These are phyloP conservation scores for Chloromyia formosa DNA, from an alignment of 2,888 invertebrate genomes.

Conservation along the genomic window DNA sequence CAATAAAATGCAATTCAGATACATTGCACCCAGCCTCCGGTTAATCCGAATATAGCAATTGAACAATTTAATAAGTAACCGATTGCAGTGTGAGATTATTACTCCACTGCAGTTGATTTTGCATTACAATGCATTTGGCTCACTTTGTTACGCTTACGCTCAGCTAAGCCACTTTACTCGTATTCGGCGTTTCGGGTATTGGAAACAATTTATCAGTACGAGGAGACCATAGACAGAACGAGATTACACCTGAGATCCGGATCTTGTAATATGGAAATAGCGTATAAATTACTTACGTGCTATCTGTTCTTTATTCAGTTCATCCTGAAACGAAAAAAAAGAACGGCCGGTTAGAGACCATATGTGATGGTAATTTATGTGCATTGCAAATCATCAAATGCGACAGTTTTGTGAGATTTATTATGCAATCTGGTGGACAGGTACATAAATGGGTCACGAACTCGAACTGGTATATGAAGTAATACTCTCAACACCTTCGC, in stretches of 20 bases:
- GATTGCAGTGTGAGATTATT: constrained; percentile 9
- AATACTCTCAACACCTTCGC: too few species aligned
- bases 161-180: too few species aligned
- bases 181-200: background rate
- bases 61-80: constrained; percentile 28
- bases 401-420: background rate
- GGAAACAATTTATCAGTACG: constrained; percentile 19
- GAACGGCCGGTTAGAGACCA: constrained; percentile 48
- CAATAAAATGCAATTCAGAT: background rate
- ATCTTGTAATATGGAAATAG: constrained; percentile 25
- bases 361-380: constrained; percentile 11
- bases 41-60: constrained; percentile 30
- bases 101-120: background rate
- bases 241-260: constrained; percentile 3
- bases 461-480: too few species aligned
- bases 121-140: too few species aligned
- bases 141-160: too few species aligned
- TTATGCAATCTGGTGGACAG: background rate
- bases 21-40: constrained; percentile 27
- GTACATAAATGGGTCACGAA: constrained; percentile 11
- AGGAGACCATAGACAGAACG: constrained; percentile 6
- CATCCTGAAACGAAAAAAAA: constrained; percentile 70
- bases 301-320: constrained; percentile 80
- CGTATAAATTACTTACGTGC: constrained; percentile 69
- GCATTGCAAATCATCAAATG: constrained; percentile 23